These are phyloP conservation scores for Scaptomyza tumidula DNA, from an alignment of 2,888 invertebrate genomes.

Conservation along the genomic window DNA sequence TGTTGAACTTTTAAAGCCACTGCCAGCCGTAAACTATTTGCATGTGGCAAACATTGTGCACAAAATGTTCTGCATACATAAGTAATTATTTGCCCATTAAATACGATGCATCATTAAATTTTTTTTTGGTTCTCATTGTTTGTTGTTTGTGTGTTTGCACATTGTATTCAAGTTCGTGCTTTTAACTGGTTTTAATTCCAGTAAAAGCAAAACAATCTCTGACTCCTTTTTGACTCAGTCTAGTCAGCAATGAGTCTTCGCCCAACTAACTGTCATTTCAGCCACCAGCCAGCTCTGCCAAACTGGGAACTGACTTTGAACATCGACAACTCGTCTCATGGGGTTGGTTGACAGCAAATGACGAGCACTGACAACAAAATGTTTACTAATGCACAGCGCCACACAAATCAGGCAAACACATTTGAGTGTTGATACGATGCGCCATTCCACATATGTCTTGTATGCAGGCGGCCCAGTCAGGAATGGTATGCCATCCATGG, in stretches of 20 bases:
- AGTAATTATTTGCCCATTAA: conserved; percentile 23
- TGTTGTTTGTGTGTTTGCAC: conserved; percentile 9
- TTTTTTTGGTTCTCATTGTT: conserved; percentile 10
- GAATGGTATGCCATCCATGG: conserved; percentile 9
- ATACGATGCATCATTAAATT: conserved; percentile 41
- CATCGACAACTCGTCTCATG: conserved; percentile 26
- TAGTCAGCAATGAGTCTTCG: conserved; percentile 1
- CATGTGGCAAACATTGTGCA: conserved; percentile 1
- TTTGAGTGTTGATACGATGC: conserved; percentile 30
- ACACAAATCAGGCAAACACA: conserved; percentile 34
- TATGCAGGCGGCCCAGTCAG: conserved; percentile 29
- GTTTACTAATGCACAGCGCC: conserved; percentile 70
- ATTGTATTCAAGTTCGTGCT: conserved; percentile 13
- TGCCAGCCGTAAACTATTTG: conserved; percentile 20
- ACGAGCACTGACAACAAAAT: conserved; percentile 77
- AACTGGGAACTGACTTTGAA: conserved; percentile 1
- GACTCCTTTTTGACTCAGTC: conserved; percentile 11
- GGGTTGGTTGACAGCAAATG: conserved; percentile 65
- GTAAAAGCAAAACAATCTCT: conserved; percentile 65
- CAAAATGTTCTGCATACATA: neutral
- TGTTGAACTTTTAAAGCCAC: conserved; percentile 4
- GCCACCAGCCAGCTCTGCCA: neutral
- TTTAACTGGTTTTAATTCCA: conserved; percentile 54
- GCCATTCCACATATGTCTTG: neutral
- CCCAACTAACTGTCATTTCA: neutral